Percentiles rank a stretch among this genome's conserved stretches.
Conservation (phyloP, 2,797 vertebrate genomes). For the Gobio occitaniae region DNA sequence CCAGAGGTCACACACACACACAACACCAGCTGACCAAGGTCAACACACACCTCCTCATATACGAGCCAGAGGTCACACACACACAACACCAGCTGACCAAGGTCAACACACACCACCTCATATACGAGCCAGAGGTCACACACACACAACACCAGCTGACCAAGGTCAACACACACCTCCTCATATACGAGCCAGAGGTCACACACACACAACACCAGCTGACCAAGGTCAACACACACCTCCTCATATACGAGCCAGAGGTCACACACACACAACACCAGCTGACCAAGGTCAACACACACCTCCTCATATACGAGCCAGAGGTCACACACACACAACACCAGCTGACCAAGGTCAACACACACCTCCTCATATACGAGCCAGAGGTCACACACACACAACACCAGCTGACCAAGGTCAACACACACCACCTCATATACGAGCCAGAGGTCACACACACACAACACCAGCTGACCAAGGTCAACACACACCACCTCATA, state of each 20-base stretch:
- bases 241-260: too few species aligned
- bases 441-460: too few species aligned
- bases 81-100: conserved; percentile 74
- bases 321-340: conserved; percentile 80
- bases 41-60: background rate
- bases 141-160: conserved; percentile 72
- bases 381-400: conserved; percentile 40
- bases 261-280: conserved; percentile 77
- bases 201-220: conserved; percentile 71
- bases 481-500: conserved; percentile 28
- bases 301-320: too few species aligned
- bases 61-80: too few species aligned
- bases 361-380: too few species aligned
- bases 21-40: conserved; percentile 78
- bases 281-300: conserved; percentile 68
- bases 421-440: background rate
- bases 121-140: too few species aligned
- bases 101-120: conserved; percentile 57
- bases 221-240: conserved; percentile 65
- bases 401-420: conserved; percentile 77
- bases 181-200: too few species aligned
- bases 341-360: conserved; percentile 73
- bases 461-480: conserved; percentile 77
- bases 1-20: too few species aligned
- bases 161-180: conserved; percentile 63